These are phyloP conservation scores for Crossoptilon crossoptilon DNA, from an alignment of 2,797 vertebrate genomes.

Conservation along the genomic window DNA sequence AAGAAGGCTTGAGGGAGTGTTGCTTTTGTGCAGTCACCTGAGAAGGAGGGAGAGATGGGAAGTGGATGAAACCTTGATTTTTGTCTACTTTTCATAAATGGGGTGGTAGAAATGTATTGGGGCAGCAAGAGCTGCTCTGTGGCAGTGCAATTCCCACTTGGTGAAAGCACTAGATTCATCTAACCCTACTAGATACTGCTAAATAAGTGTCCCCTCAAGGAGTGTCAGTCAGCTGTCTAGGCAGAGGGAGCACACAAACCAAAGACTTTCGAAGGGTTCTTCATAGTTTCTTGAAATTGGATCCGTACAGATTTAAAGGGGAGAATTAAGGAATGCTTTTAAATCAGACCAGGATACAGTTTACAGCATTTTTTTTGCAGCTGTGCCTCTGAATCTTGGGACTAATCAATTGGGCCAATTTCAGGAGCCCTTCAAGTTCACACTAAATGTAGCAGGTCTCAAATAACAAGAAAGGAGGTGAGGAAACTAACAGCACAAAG, in stretches of 20 bases:
- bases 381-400: neutral
- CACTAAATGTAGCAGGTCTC: neutral
- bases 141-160: neutral
- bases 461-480: neutral
- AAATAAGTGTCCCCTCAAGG: neutral
- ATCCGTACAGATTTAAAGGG: neutral
- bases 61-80: neutral
- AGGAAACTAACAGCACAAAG: neutral
- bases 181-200: neutral
- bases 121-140: neutral
- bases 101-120: neutral
- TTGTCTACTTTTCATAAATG: neutral
- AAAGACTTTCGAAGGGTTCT: neutral
- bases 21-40: neutral
- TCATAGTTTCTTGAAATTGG: neutral
- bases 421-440: neutral
- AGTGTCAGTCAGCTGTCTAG: neutral
- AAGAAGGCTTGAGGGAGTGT: neutral
- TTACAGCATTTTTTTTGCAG: neutral
- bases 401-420: neutral
- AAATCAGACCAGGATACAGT: neutral
- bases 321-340: neutral
- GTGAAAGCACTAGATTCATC: rapidly evolving
- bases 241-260: neutral
- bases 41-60: neutral